phyloP scores from a whole-genome alignment of 2,113 vertebrate species.

The Takifugu bimaculatus region DNA sequence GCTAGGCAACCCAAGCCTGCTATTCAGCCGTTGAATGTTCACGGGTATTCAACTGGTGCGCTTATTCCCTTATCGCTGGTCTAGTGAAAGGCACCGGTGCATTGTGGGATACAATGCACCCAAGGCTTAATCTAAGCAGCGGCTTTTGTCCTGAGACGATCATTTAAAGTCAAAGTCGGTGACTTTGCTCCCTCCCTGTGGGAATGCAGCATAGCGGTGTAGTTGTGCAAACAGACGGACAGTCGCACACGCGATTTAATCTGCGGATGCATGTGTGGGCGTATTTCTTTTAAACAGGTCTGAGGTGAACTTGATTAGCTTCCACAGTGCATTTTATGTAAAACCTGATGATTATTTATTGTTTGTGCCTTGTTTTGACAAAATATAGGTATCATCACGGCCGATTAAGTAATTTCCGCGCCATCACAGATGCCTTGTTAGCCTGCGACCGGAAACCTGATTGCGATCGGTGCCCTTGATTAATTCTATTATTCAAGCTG shows the following conservation, averaged over 20 bases:
- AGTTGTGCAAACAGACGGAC: conserved; percentile 9
- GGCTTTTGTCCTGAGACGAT: conserved; percentile 53
- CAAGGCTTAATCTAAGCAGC: conserved; percentile 62
- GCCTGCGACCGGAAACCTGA: conserved; percentile 8
- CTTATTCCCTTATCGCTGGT: conserved; percentile 77
- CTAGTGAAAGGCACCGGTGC: conserved; percentile 69
- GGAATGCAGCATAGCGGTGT: conserved; percentile 21
- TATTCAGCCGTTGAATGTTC: conserved; percentile 56
- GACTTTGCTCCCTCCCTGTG: conserved; percentile 61
- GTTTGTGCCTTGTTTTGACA: neutral
- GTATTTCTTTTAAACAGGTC: conserved; percentile 16
- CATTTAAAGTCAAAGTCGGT: conserved; percentile 47
- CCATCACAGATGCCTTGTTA: conserved; percentile 6
- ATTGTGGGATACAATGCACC: conserved; percentile 67
- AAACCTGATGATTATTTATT: neutral
- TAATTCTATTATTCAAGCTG: conserved; percentile 21
- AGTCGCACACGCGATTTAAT: conserved; percentile 14
- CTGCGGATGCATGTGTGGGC: conserved; percentile 12
- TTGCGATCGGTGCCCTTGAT: conserved; percentile 10
- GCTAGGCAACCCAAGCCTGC: conserved; percentile 79
- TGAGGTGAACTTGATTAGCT: neutral
- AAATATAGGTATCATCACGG: neutral
- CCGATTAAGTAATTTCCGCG: neutral
- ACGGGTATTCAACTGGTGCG: conserved; percentile 54
- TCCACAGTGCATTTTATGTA: neutral